Evolutionary conservation across 1,140 invertebrate species (phyloP), one percentile per base, ranked within the genome.

Genomic region (Calephelis virginiensis): DNA sequence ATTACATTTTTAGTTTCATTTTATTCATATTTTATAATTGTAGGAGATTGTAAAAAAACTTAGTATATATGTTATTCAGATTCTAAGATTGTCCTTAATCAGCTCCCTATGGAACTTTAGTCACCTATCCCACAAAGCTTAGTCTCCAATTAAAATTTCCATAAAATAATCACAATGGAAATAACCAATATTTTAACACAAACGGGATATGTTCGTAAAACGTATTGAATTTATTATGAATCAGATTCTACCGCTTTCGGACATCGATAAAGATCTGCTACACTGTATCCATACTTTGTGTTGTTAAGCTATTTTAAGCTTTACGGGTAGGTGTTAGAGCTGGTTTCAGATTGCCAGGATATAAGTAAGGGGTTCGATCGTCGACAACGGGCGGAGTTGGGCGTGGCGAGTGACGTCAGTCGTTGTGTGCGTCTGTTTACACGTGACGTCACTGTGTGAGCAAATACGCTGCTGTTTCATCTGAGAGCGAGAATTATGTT

Each of bases 321-420:
- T 46, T 76, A 68, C 37, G 3, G 0, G 6, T 11, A 60, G 5
- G 14, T 0, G 5, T 65, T 80, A 78, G 49, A 66, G 68, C 63
- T 53, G 47, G 60, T 68, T 73, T 69, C 67, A 37, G 66, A 5
- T 9, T 64, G 66, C n/a, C 17, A 12, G 56, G 11, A 48, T n/a
- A 17, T 28, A 60, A 49, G 65, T 53, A 60, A 63, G 65, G 64
- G 70, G 66, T 63, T 65, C 67, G 60, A 65, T 67, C 67, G 70
- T 66, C 71, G 74, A 71, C 71, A 69, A 72, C 72, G 70, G 85
- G 83, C 83, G 85, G 82, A 77, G 69, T 75, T 81, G 83, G 85
- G 85, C 85, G 85, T 82, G 85, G 81, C 76, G 62, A 43, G 63
- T 82, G 81, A 82, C 81, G 80, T 78, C 83, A 80, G 65, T 64